A percentile compares a stretch with the other conserved stretches of the same genome.
phyloP scores from a whole-genome alignment of 2,113 vertebrate genomes.

The Corynorhinus townsendii region DNA sequence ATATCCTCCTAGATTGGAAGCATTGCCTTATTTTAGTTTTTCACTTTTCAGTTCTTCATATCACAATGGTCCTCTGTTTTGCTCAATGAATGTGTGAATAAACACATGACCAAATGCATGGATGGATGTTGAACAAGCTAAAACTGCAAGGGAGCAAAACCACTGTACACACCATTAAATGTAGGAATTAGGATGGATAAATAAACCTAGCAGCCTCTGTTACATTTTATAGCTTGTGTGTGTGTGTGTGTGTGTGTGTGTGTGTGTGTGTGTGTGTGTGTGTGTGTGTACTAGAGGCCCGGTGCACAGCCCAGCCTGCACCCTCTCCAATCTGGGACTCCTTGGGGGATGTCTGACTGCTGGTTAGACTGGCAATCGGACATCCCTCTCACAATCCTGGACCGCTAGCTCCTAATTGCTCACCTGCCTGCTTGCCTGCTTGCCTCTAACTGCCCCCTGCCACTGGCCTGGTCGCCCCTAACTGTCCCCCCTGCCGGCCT shows the following conservation, averaged over 20 bases:
- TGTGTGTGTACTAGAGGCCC: no score
- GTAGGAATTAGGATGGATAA: rapidly evolving
- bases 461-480: no score
- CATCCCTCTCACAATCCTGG: no score
- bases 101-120: background rate
- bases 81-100: background rate
- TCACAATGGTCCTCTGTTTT: background rate
- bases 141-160: no score
- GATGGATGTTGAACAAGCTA: rapidly evolving
- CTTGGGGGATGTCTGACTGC: no score
- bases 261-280: background rate
- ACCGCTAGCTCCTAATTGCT: no score
- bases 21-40: background rate
- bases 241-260: background rate
- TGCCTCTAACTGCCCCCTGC: no score
- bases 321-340: no score
- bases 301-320: no score
- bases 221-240: background rate
- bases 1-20: background rate
- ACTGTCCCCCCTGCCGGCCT: no score
- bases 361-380: no score
- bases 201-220: background rate
- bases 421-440: no score
- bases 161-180: background rate
- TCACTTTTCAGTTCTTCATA: background rate